Evolutionary conservation across 2,797 vertebrate genomes (phyloP).

Genomic region (Pogonophryne albipinna): DNA sequence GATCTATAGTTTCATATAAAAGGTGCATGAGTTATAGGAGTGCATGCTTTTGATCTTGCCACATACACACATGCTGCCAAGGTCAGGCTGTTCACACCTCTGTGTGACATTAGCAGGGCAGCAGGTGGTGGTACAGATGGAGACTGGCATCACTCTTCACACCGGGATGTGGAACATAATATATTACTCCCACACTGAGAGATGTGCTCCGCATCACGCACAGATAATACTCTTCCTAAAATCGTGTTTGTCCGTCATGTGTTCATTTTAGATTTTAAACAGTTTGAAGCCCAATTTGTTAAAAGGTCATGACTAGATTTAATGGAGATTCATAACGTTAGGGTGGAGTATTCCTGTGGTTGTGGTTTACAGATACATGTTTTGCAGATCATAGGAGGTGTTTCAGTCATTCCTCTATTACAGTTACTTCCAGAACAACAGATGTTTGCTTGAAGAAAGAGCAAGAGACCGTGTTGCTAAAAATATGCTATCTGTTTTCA

Average conservation of each 20-base stretch:
- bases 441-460: slow-evolving; percentile 13
- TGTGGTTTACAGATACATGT: slow-evolving; percentile 12
- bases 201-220: slow-evolving; percentile 4
- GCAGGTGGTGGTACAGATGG: slow-evolving; percentile 74
- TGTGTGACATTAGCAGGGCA: slow-evolving; percentile 54
- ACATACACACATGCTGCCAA: slow-evolving; percentile 34
- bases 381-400: slow-evolving; percentile 22
- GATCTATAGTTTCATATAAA: not conserved
- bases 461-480: not conserved
- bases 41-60: slow-evolving; percentile 5
- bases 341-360: slow-evolving; percentile 13
- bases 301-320: not conserved
- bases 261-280: not conserved
- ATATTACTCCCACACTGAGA: slow-evolving; percentile 55
- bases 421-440: slow-evolving; percentile 2
- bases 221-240: not conserved
- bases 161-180: slow-evolving; percentile 53
- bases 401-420: not conserved
- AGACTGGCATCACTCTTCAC: slow-evolving; percentile 59
- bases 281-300: not conserved
- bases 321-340: not conserved
- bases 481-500: not conserved
- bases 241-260: not conserved
- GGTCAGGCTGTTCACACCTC: slow-evolving; percentile 71
- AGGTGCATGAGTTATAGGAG: not conserved